These are phyloP conservation scores for Microtus ochrogaster DNA, from an alignment of 2,113 vertebrate species.

Conservation along the genomic window DNA sequence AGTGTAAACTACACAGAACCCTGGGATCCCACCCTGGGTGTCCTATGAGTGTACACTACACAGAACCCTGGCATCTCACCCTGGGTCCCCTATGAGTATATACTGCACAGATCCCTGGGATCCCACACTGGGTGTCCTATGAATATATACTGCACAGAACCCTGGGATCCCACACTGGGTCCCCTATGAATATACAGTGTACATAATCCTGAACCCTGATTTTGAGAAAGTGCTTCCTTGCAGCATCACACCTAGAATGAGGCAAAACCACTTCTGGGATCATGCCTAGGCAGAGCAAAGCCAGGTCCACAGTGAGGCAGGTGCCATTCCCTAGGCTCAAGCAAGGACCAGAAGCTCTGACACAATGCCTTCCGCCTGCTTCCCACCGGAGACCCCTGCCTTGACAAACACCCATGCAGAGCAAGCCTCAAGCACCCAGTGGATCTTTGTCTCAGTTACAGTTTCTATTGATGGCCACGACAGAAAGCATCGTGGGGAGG, in stretches of 20 bases:
- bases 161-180: not conserved
- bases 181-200: not conserved
- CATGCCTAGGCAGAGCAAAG: not conserved
- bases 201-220: not conserved
- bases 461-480: not conserved
- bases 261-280: not conserved
- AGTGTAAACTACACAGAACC: rapidly evolving
- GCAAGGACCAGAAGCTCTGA: rapidly evolving
- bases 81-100: not conserved
- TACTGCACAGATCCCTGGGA: not conserved
- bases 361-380: rapidly evolving
- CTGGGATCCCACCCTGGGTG: too few relatives aligned
- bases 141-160: not conserved
- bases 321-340: rapidly evolving
- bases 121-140: too few relatives aligned
- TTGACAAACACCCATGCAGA: rapidly evolving
- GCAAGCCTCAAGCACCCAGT: too few relatives aligned
- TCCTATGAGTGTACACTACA: not conserved
- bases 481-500: not conserved
- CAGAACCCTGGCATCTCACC: too few relatives aligned
- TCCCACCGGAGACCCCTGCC: not conserved
- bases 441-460: not conserved
- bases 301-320: not conserved
- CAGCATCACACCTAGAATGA: too few relatives aligned
- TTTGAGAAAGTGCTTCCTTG: rapidly evolving